Conservation (phyloP, 2,888 invertebrate genomes). For the Fragum fragum region DNA sequence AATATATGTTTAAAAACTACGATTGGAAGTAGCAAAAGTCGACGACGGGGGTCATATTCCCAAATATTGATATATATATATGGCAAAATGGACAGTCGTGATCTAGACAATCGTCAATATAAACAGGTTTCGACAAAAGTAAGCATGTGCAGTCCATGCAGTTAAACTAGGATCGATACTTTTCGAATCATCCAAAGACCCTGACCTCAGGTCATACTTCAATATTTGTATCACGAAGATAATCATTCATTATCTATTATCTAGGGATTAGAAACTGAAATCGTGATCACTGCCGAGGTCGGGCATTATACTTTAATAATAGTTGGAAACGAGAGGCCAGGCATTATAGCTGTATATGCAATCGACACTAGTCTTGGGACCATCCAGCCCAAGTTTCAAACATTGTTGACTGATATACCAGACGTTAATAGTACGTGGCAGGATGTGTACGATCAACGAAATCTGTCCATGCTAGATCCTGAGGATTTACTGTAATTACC, state of each 20-base stretch:
- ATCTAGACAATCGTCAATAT: no score
- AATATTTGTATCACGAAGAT: no score
- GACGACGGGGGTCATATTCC: no score
- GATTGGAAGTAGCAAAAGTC: no score
- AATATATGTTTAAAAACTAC: no score
- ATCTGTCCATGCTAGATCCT: slow-evolving; percentile 71
- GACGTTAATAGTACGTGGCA: slow-evolving; percentile 59
- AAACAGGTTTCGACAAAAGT: no score
- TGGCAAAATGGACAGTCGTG: no score
- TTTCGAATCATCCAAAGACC: no score
- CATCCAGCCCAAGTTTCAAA: slow-evolving; percentile 69
- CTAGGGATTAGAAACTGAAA: not conserved
- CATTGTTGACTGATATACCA: slow-evolving; percentile 57
- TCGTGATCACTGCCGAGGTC: not conserved
- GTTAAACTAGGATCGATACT: no score
- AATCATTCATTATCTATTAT: not conserved
- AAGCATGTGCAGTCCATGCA: no score
- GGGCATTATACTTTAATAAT: slow-evolving; percentile 68
- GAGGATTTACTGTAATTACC: slow-evolving; percentile 71
- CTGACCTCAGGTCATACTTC: no score
- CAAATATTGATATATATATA: no score
- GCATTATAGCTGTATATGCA: slow-evolving; percentile 74
- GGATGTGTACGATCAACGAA: slow-evolving; percentile 62
- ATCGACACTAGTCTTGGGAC: slow-evolving; percentile 53
- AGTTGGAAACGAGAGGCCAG: slow-evolving; percentile 78